Percentiles rank a stretch among this genome's conserved stretches.
Evolutionary conservation across 2,888 invertebrate species (phyloP).

Genomic region (Drosophila algonquin): DNA sequence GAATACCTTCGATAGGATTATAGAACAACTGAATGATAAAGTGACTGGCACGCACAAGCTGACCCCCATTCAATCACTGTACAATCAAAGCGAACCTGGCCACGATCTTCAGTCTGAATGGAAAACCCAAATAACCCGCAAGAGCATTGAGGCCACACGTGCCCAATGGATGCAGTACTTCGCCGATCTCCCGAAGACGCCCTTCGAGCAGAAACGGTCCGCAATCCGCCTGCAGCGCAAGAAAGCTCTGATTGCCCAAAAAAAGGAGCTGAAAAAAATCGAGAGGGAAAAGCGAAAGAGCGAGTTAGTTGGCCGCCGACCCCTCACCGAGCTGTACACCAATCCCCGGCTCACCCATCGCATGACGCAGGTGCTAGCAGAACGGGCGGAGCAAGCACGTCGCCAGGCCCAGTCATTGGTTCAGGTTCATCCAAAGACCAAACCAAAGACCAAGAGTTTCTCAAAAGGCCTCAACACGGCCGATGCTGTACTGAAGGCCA

Average conservation of each 20-base stretch:
- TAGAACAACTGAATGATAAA: background rate
- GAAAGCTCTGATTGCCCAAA: background rate
- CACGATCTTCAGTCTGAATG: background rate
- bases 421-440: background rate
- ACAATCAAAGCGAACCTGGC: background rate
- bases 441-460: background rate
- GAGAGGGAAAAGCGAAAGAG: background rate
- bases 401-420: background rate
- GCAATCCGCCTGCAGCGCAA: background rate
- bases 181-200: background rate
- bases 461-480: background rate
- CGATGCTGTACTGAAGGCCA: background rate
- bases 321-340: slow-evolving; percentile 1
- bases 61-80: too few relatives aligned
- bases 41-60: too few relatives aligned
- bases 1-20: background rate
- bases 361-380: slow-evolving; percentile 9
- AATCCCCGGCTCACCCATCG: slow-evolving; percentile 13
- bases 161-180: background rate
- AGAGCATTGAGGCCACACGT: background rate
- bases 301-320: background rate
- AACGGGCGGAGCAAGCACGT: background rate
- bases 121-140: background rate
- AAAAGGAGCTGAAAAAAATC: background rate
- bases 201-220: background rate